Evolutionary conservation across 2,113 vertebrate genomes (phyloP), one percentile per base, ranked within the genome.

Genomic region (Apteryx owenii): DNA sequence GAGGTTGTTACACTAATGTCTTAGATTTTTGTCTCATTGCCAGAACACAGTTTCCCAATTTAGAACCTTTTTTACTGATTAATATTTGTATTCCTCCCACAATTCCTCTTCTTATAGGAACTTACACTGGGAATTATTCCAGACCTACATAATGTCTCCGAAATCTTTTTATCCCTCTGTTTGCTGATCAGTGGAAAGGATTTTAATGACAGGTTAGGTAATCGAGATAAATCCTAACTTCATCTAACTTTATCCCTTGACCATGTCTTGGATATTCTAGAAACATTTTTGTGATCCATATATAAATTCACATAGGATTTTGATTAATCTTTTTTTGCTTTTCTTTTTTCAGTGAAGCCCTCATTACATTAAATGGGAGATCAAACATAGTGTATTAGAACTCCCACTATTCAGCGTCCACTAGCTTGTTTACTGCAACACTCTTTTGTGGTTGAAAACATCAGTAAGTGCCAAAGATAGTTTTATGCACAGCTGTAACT

Each of bases 81-180:
- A 96, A 97, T 97, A 94, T 97, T 97, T 97, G 96, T 97, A 96
- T 97, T 97, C 97, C 96, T 97, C 97, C 97, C 95, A 96, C 97
- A 97, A 93, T 97, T 97, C 96, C 92, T 92, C 90, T 95, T 97
- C 90, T 96, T 97, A 96, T 97, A 97, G 97, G 92, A 92, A 96
- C 94, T 92, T 48, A 77, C 87, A 89, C 96, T 97, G 96, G 95
- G 96, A 97, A 97, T 97, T 97, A 97, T 97, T 97, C 96, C 96
- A 97, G 95, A 96, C 95, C 97, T 97, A 96, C 97, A 97, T 97
- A 96, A 97, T 96, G 97, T 97, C 94, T 97, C 94, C 95, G 93
- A 97, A 97, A 97, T 97, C 97, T 97, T 94, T 97, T 97, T 97
- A 97, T 97, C 97, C 97, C 86, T 96, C 96, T 96, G 94, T 97